Evolutionary conservation across 2,888 invertebrate genomes (phyloP).

Genomic region (Caprella mutica): DNA sequence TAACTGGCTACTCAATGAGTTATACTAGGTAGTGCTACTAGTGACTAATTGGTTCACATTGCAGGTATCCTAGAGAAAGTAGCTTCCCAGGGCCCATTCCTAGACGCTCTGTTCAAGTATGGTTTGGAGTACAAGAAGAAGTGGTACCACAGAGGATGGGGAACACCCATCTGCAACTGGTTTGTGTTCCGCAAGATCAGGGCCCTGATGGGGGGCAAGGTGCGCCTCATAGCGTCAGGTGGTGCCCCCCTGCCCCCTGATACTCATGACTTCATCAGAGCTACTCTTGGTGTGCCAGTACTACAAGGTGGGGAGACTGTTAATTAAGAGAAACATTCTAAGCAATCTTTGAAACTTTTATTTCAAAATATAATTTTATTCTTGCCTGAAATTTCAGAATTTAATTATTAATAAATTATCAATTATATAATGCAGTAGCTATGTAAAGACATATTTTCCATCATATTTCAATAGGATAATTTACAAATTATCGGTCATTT

Average conservation of each 20-base stretch:
- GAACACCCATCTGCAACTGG: conserved; percentile 33
- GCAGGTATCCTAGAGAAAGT: conserved; percentile 93
- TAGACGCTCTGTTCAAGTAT: conserved; percentile 79
- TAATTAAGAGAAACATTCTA: too few species aligned
- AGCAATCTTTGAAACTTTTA: too few species aligned
- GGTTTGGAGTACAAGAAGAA: conserved; percentile 71
- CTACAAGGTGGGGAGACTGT: conserved; percentile 54
- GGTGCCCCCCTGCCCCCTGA: conserved; percentile 92
- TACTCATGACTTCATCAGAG: conserved; percentile 85
- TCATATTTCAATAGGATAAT: too few species aligned
- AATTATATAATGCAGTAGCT: too few species aligned
- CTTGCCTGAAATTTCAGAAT: too few species aligned
- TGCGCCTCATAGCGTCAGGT: conserved; percentile 79
- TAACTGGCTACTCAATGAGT: not conserved
- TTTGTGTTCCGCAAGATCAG: conserved; percentile 54
- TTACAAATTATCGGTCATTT: too few species aligned
- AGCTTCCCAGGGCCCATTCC: conserved; percentile 62
- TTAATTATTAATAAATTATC: too few species aligned
- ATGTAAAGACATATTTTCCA: too few species aligned
- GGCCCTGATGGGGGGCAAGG: conserved; percentile 71
- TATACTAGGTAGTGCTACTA: not conserved
- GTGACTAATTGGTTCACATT: too few species aligned
- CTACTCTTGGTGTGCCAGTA: conserved; percentile 78
- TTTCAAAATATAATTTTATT: too few species aligned
- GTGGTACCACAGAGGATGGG: conserved; percentile 43